Base-by-base conservation (phyloP, 1,140 invertebrate genomes). In the Bombyx mandarina region DNA sequence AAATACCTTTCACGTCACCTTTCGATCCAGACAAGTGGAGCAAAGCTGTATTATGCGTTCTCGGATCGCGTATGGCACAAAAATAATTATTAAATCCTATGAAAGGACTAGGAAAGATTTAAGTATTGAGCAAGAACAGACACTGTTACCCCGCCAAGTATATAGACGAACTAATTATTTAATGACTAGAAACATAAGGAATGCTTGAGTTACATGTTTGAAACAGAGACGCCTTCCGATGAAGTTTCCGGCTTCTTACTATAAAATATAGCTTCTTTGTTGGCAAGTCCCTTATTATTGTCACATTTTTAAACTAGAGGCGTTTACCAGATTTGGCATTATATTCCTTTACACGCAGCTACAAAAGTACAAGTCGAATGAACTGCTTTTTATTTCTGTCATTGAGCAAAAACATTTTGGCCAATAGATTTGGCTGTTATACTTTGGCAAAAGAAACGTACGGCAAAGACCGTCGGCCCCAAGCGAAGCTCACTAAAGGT, bases 401-500 rank as follows among this genome's bases (percentile, higher is more conserved):
- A 48, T 80, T 83, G 82, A 83, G 82, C 80, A 85, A 78, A 73
- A 51, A 35, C 10, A 51, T 51, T 74, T 78, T 78, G 73, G 75
- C 79, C 68, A 35, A 35, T 48, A 42, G 8, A 12, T 35, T 43
- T 52, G 18, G 9, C 7, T 66, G 54, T 58, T 18, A 57, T 69
- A 65, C 79, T 51, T 85, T 82, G 82, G 78, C 79, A 85, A 82
- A 85, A 75, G 54, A 77, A 73, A 70, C 67, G 52, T 62, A 46
- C 65, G 70, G 60, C 59, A 67, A 77, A 78, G 77, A 84, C 79
- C 73, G 71, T 71, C 75, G 77, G 75, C 74, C 74, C 71, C 67
- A 82, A 84, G 83, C 81, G 75, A 86, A 84, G 80, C 81, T 72
- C 67, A 77, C 79, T 84, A 86, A 70, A 71, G 78, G 69, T 77